Evolutionary conservation across 1,140 invertebrate species (phyloP).

Genomic region (Drepana arcuata): DNA sequence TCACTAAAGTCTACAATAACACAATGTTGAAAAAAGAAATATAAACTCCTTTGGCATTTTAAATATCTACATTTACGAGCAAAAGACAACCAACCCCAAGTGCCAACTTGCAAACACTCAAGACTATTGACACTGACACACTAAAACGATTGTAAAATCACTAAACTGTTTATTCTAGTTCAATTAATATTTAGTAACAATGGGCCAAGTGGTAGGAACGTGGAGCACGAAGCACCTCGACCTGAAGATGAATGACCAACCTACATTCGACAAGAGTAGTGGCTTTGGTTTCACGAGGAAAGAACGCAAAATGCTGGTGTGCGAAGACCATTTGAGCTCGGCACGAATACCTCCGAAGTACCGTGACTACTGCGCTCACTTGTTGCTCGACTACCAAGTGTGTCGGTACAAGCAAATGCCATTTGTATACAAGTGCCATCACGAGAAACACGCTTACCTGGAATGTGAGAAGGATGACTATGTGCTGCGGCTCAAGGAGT

Average conservation of each 20-base stretch:
- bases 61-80: too few species aligned
- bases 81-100: too few species aligned
- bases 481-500: slow-evolving; percentile 87
- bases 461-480: slow-evolving; percentile 86
- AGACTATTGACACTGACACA: too few species aligned
- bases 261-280: slow-evolving; percentile 80
- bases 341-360: slow-evolving; percentile 76
- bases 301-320: slow-evolving; percentile 75
- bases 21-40: too few species aligned
- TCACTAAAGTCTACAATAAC: too few species aligned
- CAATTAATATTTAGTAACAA: slow-evolving; percentile 5
- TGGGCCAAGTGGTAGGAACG: slow-evolving; percentile 55
- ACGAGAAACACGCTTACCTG: slow-evolving; percentile 80
- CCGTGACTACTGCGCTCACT: slow-evolving; percentile 91
- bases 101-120: too few species aligned
- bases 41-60: too few species aligned
- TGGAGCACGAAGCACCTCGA: slow-evolving; percentile 56
- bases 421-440: slow-evolving; percentile 76
- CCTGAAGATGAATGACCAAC: slow-evolving; percentile 71
- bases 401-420: slow-evolving; percentile 80
- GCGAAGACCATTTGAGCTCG: slow-evolving; percentile 84
- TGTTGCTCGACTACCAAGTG: slow-evolving; percentile 74
- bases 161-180: too few species aligned
- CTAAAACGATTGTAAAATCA: too few species aligned
- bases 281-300: slow-evolving; percentile 83